Evolutionary conservation across 2,797 vertebrate genomes (phyloP).

Genomic region (Crenichthys baileyi): DNA sequence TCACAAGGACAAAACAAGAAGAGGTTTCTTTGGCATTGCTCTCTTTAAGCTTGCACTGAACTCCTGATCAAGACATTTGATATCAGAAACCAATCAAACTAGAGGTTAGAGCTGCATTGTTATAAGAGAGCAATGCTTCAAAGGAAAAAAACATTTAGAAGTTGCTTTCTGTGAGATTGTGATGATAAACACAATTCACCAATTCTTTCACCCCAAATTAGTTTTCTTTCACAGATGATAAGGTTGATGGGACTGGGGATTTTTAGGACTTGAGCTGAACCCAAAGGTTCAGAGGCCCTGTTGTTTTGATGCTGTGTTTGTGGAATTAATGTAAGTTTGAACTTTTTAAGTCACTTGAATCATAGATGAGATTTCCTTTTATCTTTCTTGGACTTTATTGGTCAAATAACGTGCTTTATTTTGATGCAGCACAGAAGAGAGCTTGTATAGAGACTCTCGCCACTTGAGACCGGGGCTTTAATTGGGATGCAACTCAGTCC

Average conservation of each 20-base stretch:
- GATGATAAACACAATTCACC: conserved; percentile 11
- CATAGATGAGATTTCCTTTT: background rate
- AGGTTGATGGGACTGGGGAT: background rate
- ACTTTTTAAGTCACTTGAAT: background rate
- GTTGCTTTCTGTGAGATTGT: conserved; percentile 1
- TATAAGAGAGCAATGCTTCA: conserved; percentile 17
- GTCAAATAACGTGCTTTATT: background rate
- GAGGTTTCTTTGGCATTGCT: conserved; percentile 7
- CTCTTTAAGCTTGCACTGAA: conserved; percentile 18
- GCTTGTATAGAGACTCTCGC: background rate
- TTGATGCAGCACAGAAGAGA: background rate
- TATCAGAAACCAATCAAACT: conserved; percentile 21
- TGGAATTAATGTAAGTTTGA: background rate
- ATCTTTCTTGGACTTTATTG: background rate
- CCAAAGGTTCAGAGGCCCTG: background rate
- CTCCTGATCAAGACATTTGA: conserved; percentile 36
- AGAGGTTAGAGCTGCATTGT: conserved; percentile 10
- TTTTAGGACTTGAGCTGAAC: background rate
- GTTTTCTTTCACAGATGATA: conserved; percentile 20
- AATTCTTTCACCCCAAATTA: conserved; percentile 26
- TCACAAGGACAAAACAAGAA: conserved; percentile 6
- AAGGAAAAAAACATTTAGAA: conserved; percentile 9
- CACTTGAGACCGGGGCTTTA: background rate
- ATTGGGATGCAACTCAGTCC: background rate
- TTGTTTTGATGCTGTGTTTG: background rate